A percentile compares a stretch with the other conserved stretches of the same genome.
Evolutionary conservation across 35 echinoderm and acorn worm species (phyloP).

Genomic region (Amphiura filiformis): DNA sequence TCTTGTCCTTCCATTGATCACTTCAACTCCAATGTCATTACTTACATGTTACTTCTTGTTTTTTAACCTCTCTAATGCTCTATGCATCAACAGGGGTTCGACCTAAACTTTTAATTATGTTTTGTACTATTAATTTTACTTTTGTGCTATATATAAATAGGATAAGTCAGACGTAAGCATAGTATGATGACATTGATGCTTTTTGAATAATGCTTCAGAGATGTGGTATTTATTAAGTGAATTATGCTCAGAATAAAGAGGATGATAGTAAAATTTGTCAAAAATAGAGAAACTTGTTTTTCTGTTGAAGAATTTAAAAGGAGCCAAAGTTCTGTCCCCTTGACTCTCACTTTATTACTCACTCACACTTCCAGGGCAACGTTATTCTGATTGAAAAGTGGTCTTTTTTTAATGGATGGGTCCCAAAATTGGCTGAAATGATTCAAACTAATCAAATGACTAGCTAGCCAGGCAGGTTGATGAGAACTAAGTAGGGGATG

Average conservation of each 20-base stretch:
- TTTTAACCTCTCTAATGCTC: not conserved
- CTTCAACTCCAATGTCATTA: not conserved
- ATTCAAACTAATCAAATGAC: not conserved
- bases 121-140: no score
- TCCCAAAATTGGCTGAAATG: slow-evolving; percentile 2
- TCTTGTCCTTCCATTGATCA: not conserved
- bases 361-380: not conserved
- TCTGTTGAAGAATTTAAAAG: no score
- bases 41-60: not conserved
- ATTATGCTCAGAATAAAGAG: no score
- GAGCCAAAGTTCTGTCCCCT: not conserved
- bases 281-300: no score
- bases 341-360: not conserved
- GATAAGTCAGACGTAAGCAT: no score
- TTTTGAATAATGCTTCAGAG: no score
- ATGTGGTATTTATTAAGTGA: no score
- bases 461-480: not conserved
- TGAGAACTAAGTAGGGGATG: not conserved
- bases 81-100: no score
- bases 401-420: not conserved
- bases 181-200: no score
- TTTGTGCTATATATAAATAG: no score
- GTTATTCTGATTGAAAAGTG: not conserved
- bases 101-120: no score
- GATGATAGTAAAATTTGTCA: no score